Evolutionary conservation across 2,888 invertebrate species (phyloP).

Genomic region (Leucoptera coffeella): DNA sequence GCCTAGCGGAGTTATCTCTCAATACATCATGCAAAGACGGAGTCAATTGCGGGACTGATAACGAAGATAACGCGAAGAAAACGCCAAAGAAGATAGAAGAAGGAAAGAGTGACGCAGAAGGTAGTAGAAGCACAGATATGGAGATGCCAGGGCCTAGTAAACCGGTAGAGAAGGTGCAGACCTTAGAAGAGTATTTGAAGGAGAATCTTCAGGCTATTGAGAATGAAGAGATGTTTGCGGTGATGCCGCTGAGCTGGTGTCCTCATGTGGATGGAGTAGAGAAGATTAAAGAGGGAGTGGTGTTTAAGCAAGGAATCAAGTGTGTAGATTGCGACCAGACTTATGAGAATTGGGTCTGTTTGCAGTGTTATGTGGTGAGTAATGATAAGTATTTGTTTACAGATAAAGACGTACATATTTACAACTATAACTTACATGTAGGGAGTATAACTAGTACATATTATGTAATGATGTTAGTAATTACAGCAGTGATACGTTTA

Average conservation of each 20-base stretch:
- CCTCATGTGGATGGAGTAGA: conserved; percentile 62
- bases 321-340: conserved; percentile 58
- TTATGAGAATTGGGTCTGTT: conserved; percentile 76
- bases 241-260: conserved; percentile 67
- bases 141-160: conserved; percentile 4
- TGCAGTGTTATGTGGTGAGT: conserved; percentile 49
- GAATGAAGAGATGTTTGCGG: conserved; percentile 67
- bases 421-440: too few relatives aligned
- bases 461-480: too few relatives aligned
- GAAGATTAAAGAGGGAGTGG: conserved; percentile 42
- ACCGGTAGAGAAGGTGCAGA: conserved; percentile 18
- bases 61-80: conserved; percentile 17
- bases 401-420: too few relatives aligned
- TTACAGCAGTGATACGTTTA: too few relatives aligned
- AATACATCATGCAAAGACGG: conserved; percentile 24
- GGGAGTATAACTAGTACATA: too few relatives aligned
- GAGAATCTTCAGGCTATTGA: conserved; percentile 58
- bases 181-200: conserved; percentile 52
- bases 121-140: conserved; percentile 1
- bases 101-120: background rate
- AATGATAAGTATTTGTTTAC: too few relatives aligned
- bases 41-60: conserved; percentile 31
- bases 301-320: conserved; percentile 27
- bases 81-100: background rate
- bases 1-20: too few relatives aligned